A percentile compares a stretch with the other conserved stretches of the same genome.
phyloP scores from a whole-genome alignment of 2,113 vertebrate species.

The Gobiocypris rarus region DNA sequence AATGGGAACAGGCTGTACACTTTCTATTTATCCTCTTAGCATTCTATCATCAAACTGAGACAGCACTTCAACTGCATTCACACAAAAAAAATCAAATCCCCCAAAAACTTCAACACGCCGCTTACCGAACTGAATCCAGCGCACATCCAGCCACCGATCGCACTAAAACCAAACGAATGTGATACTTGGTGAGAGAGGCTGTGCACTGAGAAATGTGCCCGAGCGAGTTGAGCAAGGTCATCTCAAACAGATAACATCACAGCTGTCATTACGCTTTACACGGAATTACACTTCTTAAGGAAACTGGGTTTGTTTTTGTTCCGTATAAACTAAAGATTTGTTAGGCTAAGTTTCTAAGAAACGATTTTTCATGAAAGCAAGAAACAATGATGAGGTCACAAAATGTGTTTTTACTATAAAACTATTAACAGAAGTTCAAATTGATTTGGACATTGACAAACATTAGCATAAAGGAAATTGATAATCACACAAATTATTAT shows the following conservation, averaged over 20 bases:
- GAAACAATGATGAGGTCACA: constrained; percentile 18
- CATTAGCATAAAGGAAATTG: background rate
- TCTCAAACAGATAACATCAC: constrained; percentile 22
- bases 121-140: constrained; percentile 16
- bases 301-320: background rate
- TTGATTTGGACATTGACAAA: background rate
- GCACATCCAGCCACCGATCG: background rate
- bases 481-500: background rate
- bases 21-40: background rate
- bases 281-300: background rate
- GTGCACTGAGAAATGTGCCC: constrained; percentile 14
- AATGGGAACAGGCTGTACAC: background rate
- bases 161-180: background rate
- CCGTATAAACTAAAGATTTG: background rate
- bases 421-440: constrained; percentile 24
- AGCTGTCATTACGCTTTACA: constrained; percentile 7
- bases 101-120: too few relatives aligned
- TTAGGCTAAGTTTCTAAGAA: background rate
- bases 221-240: constrained; percentile 34
- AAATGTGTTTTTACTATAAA: constrained; percentile 38
- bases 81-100: background rate
- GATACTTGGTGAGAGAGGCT: background rate
- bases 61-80: background rate
- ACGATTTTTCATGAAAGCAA: background rate
- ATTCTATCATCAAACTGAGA: background rate